Percentiles rank a stretch among this genome's conserved stretches.
These are phyloP conservation scores for Lophura nycthemera DNA, from an alignment of 2,113 vertebrate genomes.

Conservation along the genomic window DNA sequence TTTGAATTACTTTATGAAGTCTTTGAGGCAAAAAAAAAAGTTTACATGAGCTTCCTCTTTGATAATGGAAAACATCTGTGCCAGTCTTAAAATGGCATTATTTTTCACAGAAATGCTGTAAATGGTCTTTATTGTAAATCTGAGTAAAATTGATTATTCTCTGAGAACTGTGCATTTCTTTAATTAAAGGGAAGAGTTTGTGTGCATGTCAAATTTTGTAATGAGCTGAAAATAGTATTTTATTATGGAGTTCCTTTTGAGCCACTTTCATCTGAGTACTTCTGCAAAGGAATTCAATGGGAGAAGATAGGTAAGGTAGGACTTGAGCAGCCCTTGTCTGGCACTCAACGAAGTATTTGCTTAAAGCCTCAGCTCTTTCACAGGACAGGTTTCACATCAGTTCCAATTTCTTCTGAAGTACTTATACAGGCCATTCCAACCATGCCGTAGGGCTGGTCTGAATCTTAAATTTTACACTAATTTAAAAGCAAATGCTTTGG, in stretches of 20 bases:
- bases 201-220: background rate
- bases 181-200: background rate
- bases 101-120: conserved; percentile 69
- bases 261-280: background rate
- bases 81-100: conserved; percentile 60
- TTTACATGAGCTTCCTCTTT: conserved; percentile 65
- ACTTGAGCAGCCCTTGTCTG: background rate
- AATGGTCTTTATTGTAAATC: conserved; percentile 74
- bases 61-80: conserved; percentile 70
- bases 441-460: background rate
- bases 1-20: conserved; percentile 33
- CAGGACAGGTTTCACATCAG: background rate
- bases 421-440: background rate
- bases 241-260: background rate
- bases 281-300: background rate
- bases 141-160: conserved; percentile 63
- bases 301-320: too few relatives aligned
- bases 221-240: background rate
- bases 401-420: background rate
- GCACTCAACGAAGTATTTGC: background rate
- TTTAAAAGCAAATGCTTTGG: background rate
- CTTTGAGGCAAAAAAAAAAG: conserved; percentile 22
- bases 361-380: background rate
- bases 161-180: conserved; percentile 28
- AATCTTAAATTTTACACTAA: background rate